Percentiles rank a stretch among this genome's conserved stretches.
Conservation (phyloP, 1,140 invertebrate genomes). For the Anadara kagoshimensis region DNA sequence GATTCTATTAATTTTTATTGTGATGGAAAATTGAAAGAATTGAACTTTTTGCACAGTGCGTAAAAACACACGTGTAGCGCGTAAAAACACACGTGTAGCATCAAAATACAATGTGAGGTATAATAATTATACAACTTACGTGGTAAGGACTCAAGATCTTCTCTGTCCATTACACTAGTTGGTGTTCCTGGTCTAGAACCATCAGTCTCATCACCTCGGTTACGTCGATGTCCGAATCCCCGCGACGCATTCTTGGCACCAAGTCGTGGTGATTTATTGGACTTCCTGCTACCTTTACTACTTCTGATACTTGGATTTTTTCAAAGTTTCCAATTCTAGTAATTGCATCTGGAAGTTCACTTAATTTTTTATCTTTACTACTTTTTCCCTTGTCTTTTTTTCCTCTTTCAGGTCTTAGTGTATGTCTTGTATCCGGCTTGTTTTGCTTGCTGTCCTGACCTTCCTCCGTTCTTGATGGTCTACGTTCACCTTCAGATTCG, state of each 20-base stretch:
- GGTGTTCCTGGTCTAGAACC: slow-evolving; percentile 32
- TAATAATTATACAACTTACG: slow-evolving; percentile 41
- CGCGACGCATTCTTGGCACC: slow-evolving; percentile 26
- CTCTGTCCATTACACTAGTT: slow-evolving; percentile 8
- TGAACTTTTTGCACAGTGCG: too few relatives aligned
- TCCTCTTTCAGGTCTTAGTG: slow-evolving; percentile 36
- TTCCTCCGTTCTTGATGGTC: neutral
- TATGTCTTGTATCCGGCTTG: slow-evolving; percentile 42
- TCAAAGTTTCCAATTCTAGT: slow-evolving; percentile 36
- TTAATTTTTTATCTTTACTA: slow-evolving; percentile 25
- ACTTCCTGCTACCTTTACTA: slow-evolving; percentile 42
- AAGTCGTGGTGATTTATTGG: slow-evolving; percentile 47
- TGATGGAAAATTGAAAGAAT: too few relatives aligned
- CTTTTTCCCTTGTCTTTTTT: slow-evolving; percentile 28
- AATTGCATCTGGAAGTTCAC: slow-evolving; percentile 20
- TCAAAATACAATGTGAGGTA: too few relatives aligned
- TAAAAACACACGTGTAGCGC: too few relatives aligned
- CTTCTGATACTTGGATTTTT: slow-evolving; percentile 10
- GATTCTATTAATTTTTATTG: too few relatives aligned
- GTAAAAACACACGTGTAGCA: too few relatives aligned
- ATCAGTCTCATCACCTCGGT: slow-evolving; percentile 26
- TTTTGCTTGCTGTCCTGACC: neutral
- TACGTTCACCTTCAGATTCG: slow-evolving; percentile 1
- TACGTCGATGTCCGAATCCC: slow-evolving; percentile 47
- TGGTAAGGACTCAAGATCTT: slow-evolving; percentile 46